Percentiles rank a stretch among this genome's conserved stretches.
Conservation (phyloP, 2,888 invertebrate species). For the Tetropium fuscum region DNA sequence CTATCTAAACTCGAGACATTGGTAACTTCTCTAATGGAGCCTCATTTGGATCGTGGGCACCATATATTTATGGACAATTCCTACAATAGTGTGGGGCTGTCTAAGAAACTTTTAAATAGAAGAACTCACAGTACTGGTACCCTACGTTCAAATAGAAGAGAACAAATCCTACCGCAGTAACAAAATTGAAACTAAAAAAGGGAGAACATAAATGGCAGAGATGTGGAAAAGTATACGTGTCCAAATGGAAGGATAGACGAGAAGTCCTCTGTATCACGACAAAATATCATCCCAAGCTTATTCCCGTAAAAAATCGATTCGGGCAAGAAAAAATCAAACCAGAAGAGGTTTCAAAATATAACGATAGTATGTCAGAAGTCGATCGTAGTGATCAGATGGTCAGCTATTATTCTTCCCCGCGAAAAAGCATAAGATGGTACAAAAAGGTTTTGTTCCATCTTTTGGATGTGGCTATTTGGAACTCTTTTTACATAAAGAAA, state of each 20-base stretch:
- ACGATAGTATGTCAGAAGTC: constrained; percentile 38
- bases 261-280: constrained; percentile 20
- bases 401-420: constrained; percentile 31
- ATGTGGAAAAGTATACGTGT: constrained; percentile 1
- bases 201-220: constrained; percentile 14
- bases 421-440: constrained; percentile 37
- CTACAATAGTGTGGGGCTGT: constrained; percentile 26
- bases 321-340: constrained; percentile 32
- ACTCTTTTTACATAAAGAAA: constrained; percentile 3
- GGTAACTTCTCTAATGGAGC: constrained; percentile 25
- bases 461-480: constrained; percentile 22
- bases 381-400: constrained; percentile 38
- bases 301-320: constrained; percentile 32
- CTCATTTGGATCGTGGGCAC: constrained; percentile 26
- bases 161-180: constrained; percentile 8
- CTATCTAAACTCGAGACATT: constrained; percentile 19
- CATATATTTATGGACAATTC: constrained; percentile 30
- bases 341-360: constrained; percentile 35
- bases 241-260: constrained; percentile 23
- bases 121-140: constrained; percentile 9
- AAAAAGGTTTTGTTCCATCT: constrained; percentile 36
- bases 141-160: constrained; percentile 1
- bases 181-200: constrained; percentile 6
- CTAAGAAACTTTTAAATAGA: constrained; percentile 12
- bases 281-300: constrained; percentile 20